Evolutionary conservation across 2,888 invertebrate species (phyloP).

Genomic region (Phaonia tiefii): DNA sequence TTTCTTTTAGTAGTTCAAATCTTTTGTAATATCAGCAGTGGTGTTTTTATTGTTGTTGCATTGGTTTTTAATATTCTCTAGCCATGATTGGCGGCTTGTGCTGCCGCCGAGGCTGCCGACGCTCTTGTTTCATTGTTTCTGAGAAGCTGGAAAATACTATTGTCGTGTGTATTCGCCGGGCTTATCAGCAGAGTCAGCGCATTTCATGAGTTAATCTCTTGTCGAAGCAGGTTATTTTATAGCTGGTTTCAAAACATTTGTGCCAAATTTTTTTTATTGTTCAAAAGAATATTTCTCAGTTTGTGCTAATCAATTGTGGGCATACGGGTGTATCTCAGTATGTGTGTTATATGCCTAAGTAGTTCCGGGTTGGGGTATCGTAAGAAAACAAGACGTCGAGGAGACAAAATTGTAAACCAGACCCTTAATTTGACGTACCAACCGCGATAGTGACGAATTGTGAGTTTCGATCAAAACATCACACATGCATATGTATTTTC

Average conservation of each 20-base stretch:
- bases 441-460: too few species aligned
- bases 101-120: neutral
- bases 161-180: slow-evolving; percentile 18
- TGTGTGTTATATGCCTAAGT: neutral
- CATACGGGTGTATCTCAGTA: neutral
- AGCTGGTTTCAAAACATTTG: neutral
- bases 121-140: neutral
- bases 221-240: slow-evolving; percentile 63
- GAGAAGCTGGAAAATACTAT: too few species aligned
- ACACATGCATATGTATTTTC: neutral
- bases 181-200: slow-evolving; percentile 65
- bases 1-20: slow-evolving; percentile 22
- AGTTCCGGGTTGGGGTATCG: neutral
- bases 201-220: slow-evolving; percentile 63
- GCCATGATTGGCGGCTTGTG: neutral
- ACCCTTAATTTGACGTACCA: too few species aligned
- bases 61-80: neutral
- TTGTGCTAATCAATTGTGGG: neutral
- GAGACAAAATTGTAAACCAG: too few species aligned
- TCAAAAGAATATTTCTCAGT: neutral
- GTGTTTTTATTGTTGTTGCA: neutral
- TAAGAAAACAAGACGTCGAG: too few species aligned
- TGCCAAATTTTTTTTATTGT: neutral
- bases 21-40: neutral
- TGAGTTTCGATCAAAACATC: neutral